Conservation (phyloP, 2,113 vertebrate species). For the Bos javanicus region DNA sequence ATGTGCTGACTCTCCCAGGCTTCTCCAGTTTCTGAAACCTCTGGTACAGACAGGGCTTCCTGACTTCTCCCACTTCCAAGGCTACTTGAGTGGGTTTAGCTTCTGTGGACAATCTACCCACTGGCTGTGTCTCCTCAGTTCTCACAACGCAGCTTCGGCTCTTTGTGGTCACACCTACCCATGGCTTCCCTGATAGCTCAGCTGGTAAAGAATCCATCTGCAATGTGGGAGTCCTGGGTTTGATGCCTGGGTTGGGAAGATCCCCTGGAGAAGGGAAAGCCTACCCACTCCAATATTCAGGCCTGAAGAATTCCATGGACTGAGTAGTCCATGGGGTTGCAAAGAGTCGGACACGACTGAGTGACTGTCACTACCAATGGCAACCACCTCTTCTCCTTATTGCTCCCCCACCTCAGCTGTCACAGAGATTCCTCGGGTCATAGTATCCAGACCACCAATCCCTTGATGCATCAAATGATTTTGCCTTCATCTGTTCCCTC, state of each 20-base stretch:
- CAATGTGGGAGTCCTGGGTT: background rate
- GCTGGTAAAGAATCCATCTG: background rate
- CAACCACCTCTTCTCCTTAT: background rate
- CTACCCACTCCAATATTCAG: background rate
- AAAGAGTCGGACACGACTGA: background rate
- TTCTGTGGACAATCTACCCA: background rate
- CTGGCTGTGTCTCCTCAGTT: background rate
- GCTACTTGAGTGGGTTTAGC: background rate
- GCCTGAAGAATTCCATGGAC: background rate
- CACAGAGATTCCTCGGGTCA: background rate
- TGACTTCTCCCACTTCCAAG: background rate
- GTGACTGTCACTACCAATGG: background rate
- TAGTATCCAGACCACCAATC: background rate
- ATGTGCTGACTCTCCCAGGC: no score
- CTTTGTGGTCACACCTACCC: background rate
- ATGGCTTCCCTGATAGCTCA: background rate
- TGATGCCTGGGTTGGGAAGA: background rate
- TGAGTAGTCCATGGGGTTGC: background rate
- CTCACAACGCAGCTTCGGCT: rapidly evolving
- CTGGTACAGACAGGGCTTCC: background rate
- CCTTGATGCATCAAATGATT: background rate
- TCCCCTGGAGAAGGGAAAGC: background rate
- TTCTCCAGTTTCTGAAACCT: background rate
- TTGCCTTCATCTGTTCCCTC: background rate
- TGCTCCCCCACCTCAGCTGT: background rate